Evolutionary conservation across 2,888 invertebrate species (phyloP).

Genomic region (Julus scanicus): DNA sequence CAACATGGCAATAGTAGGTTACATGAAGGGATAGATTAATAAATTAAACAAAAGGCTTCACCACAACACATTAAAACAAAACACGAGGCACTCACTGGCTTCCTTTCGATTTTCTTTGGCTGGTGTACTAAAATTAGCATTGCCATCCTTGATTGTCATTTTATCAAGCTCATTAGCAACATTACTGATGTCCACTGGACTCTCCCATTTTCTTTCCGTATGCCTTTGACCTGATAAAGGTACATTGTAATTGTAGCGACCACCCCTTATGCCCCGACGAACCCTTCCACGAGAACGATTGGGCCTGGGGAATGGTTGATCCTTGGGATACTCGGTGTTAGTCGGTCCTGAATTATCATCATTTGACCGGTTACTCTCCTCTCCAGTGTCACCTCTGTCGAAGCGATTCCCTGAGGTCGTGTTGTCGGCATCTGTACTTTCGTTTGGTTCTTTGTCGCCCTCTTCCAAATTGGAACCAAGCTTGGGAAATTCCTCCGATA

Average conservation of each 20-base stretch:
- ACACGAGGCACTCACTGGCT: conserved; percentile 56
- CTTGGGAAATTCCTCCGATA: conserved; percentile 36
- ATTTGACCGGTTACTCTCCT: conserved; percentile 27
- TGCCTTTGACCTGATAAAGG: neutral
- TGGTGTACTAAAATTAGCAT: conserved; percentile 17
- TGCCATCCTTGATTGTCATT: conserved; percentile 33
- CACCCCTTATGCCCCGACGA: neutral
- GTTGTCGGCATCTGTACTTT: neutral
- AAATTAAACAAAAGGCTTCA: no score
- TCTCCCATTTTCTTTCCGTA: conserved; percentile 8
- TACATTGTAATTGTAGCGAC: neutral
- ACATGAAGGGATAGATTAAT: no score
- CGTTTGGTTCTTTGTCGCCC: neutral
- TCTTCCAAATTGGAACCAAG: conserved; percentile 2
- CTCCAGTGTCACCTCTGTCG: neutral
- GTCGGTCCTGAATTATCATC: neutral
- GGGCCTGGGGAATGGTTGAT: neutral
- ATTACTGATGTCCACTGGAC: conserved; percentile 29
- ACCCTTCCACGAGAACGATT: neutral
- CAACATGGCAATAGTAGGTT: no score
- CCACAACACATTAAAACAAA: no score
- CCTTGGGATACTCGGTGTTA: neutral
- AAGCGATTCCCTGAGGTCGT: neutral
- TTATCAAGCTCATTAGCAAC: conserved; percentile 14
- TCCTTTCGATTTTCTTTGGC: conserved; percentile 53